These are phyloP conservation scores for Myotis yumanensis DNA, from an alignment of 2,113 vertebrate genomes.

Conservation along the genomic window DNA sequence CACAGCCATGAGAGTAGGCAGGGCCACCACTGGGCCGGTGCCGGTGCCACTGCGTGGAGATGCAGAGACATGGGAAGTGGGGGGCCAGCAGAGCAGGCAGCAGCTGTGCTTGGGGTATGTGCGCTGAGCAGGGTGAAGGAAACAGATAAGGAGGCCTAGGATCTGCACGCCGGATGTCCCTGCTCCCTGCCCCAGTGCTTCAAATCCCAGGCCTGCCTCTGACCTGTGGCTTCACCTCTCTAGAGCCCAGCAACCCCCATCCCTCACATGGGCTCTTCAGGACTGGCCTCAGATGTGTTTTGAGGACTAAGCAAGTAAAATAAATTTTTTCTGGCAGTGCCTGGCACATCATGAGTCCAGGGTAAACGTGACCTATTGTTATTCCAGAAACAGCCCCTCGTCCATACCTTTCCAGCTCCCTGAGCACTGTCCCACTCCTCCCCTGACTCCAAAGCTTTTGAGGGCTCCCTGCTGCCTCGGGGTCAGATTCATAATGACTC, in stretches of 20 bases:
- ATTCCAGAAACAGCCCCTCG: background rate
- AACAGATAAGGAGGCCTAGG: no score
- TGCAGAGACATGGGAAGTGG: background rate
- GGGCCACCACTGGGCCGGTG: accelerated
- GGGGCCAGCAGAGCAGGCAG: background rate
- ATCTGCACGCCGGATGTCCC: accelerated
- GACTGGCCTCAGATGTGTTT: background rate
- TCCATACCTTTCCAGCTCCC: no score
- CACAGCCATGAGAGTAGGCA: no score
- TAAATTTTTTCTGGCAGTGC: background rate
- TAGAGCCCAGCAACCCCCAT: background rate
- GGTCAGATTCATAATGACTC: background rate
- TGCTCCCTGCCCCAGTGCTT: background rate
- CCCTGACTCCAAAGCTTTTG: background rate
- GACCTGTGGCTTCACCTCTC: background rate
- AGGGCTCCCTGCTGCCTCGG: background rate
- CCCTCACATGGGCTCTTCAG: background rate
- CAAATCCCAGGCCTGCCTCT: no score
- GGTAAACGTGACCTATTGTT: background rate
- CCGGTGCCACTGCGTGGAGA: no score
- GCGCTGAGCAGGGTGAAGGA: background rate
- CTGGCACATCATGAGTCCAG: background rate
- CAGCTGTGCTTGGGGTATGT: background rate
- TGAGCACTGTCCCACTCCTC: no score
- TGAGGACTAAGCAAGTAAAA: background rate